Evolutionary conservation across 2,797 vertebrate genomes (phyloP).

Genomic region (Melopsittacus undulatus): DNA sequence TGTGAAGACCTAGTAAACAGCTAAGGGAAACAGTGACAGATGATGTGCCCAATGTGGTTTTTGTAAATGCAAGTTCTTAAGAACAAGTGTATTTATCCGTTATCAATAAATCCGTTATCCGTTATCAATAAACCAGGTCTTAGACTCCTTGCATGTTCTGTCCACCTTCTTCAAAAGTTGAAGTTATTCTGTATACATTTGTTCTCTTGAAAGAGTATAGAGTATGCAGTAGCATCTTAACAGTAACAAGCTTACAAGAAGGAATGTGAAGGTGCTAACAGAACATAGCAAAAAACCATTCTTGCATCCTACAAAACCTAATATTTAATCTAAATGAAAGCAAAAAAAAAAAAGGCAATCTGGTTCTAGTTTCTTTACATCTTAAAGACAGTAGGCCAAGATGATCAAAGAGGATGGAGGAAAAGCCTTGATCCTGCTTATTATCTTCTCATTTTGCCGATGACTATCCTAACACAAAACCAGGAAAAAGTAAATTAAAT

Average conservation of each 20-base stretch:
- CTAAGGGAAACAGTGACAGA: not conserved
- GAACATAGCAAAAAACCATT: not conserved
- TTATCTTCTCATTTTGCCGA: slow-evolving; percentile 2
- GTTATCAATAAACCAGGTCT: not conserved
- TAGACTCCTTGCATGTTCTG: not conserved
- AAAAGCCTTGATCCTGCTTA: not conserved
- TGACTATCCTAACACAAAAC: not conserved
- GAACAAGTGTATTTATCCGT: not conserved
- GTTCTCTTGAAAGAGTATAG: not conserved
- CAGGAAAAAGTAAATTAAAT: not conserved
- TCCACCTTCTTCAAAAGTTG: not conserved
- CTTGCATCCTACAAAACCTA: not conserved
- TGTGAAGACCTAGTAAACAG: not conserved
- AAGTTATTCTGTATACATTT: not conserved
- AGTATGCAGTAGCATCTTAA: not conserved
- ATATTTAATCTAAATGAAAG: not conserved
- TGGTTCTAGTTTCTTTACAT: not conserved
- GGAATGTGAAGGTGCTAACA: not conserved
- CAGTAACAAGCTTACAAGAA: not conserved
- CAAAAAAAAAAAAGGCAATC: not conserved
- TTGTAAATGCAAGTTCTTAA: not conserved
- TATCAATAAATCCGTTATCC: not conserved
- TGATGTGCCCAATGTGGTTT: not conserved
- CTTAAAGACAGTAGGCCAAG: not conserved
- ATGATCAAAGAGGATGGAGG: not conserved